phyloP scores from a whole-genome alignment of 2,888 invertebrate genomes.

The Cartodere bifasciata region DNA sequence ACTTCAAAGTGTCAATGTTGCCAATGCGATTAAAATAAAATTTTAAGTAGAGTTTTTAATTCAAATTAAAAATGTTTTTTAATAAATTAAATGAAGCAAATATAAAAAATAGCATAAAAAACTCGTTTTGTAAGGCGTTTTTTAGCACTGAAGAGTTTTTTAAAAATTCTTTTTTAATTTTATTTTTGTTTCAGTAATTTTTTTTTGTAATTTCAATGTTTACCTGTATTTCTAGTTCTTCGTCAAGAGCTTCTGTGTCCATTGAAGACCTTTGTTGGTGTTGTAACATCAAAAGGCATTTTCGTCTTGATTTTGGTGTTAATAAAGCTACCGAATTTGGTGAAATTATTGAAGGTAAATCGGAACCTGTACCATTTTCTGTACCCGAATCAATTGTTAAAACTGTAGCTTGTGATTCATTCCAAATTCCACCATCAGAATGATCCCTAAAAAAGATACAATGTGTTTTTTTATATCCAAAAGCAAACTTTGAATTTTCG shows the following conservation, averaged over 20 bases:
- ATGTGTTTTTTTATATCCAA: neutral
- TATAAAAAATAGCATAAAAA: too few species aligned
- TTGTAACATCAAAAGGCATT: constrained; percentile 62
- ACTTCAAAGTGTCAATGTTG: too few species aligned
- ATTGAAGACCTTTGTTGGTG: constrained; percentile 78
- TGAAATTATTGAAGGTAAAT: constrained; percentile 36
- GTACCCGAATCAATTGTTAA: constrained; percentile 60
- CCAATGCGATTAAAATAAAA: too few species aligned
- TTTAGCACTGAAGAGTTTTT: neutral
- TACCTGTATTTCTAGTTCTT: constrained; percentile 48
- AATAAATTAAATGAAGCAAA: too few species aligned
- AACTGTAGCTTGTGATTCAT: constrained; percentile 78
- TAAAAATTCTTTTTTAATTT: neutral
- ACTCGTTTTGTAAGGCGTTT: too few species aligned
- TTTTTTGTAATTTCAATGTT: constrained; percentile 1
- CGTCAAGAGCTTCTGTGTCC: constrained; percentile 71
- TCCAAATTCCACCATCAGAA: constrained; percentile 80
- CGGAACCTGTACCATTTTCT: constrained; percentile 46
- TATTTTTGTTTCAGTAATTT: neutral
- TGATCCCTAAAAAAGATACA: constrained; percentile 47
- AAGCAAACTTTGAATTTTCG: too few species aligned
- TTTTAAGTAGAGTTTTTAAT: too few species aligned
- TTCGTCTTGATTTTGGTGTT: constrained; percentile 68
- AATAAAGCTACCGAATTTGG: constrained; percentile 47
- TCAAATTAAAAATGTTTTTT: too few species aligned